phyloP scores from a whole-genome alignment of 2,888 invertebrate genomes.

The Colletes collaris region DNA sequence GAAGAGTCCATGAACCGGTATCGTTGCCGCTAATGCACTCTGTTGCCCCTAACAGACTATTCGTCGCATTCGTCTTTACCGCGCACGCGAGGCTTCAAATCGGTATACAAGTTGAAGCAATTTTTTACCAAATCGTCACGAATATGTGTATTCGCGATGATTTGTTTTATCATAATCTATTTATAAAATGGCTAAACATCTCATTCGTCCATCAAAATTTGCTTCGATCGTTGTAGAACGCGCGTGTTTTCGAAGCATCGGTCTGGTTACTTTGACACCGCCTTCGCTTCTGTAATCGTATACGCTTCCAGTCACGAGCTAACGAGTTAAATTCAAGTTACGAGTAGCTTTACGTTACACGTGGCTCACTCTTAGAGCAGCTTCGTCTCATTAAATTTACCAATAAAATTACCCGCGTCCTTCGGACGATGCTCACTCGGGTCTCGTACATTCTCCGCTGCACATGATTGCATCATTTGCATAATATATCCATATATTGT shows the following conservation, averaged over 20 bases:
- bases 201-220: too few relatives aligned
- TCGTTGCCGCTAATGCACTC: slow-evolving; percentile 50
- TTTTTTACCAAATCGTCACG: too few relatives aligned
- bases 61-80: slow-evolving; percentile 27
- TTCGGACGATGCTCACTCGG: slow-evolving; percentile 14
- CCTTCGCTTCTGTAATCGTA: slow-evolving; percentile 25
- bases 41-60: slow-evolving; percentile 20
- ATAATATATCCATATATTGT: slow-evolving; percentile 37
- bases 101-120: too few relatives aligned
- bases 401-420: slow-evolving; percentile 49
- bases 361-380: slow-evolving; percentile 31
- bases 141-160: too few relatives aligned
- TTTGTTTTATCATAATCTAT: too few relatives aligned
- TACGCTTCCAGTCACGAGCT: slow-evolving; percentile 27
- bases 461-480: slow-evolving; percentile 19
- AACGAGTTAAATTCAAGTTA: slow-evolving; percentile 52
- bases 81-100: not conserved
- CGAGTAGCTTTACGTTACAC: slow-evolving; percentile 37
- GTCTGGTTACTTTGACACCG: slow-evolving; percentile 5
- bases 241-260: slow-evolving; percentile 13
- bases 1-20: slow-evolving; percentile 11
- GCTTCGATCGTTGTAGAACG: not conserved
- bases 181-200: too few relatives aligned
- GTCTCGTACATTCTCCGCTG: slow-evolving; percentile 1
- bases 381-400: slow-evolving; percentile 46